Evolutionary conservation across 1,140 invertebrate genomes (phyloP).

Genomic region (Kradibia gibbosae): DNA sequence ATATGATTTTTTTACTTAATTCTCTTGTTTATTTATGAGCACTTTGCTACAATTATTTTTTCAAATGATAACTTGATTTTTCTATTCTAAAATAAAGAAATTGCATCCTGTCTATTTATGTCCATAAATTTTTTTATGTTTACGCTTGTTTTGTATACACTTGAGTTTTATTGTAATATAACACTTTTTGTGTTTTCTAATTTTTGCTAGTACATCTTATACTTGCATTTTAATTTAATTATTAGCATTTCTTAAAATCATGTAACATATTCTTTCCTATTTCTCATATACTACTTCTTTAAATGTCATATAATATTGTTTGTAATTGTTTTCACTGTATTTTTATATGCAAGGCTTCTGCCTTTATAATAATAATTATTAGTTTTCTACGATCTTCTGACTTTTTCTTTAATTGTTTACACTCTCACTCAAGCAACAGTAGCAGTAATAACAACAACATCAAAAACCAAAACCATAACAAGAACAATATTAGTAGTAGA

Average conservation of each 20-base stretch:
- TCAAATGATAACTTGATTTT: constrained; percentile 25
- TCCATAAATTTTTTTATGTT: constrained; percentile 1
- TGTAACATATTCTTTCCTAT: too few species aligned
- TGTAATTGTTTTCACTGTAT: constrained; percentile 32
- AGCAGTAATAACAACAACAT: constrained; percentile 37
- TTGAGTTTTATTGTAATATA: constrained; percentile 13
- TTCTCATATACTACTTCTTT: too few species aligned
- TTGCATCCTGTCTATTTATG: neutral
- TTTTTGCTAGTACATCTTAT: constrained; percentile 20
- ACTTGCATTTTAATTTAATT: constrained; percentile 37
- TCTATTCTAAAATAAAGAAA: constrained; percentile 19
- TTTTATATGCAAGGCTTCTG: constrained; percentile 46
- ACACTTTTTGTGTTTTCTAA: constrained; percentile 37
- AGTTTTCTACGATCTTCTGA: constrained; percentile 36
- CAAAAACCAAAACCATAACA: constrained; percentile 43
- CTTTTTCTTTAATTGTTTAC: constrained; percentile 40
- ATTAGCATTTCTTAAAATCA: constrained; percentile 40
- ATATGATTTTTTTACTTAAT: constrained; percentile 33
- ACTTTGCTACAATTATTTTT: constrained; percentile 45
- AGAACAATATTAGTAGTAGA: constrained; percentile 19
- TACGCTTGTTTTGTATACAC: constrained; percentile 4
- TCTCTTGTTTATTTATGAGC: constrained; percentile 10
- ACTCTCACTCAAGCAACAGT: constrained; percentile 46
- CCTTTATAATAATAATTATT: constrained; percentile 47
- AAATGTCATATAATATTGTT: constrained; percentile 15